Base-by-base conservation (phyloP, 2,888 invertebrate genomes). In the Lasioglossum oenotherae region DNA sequence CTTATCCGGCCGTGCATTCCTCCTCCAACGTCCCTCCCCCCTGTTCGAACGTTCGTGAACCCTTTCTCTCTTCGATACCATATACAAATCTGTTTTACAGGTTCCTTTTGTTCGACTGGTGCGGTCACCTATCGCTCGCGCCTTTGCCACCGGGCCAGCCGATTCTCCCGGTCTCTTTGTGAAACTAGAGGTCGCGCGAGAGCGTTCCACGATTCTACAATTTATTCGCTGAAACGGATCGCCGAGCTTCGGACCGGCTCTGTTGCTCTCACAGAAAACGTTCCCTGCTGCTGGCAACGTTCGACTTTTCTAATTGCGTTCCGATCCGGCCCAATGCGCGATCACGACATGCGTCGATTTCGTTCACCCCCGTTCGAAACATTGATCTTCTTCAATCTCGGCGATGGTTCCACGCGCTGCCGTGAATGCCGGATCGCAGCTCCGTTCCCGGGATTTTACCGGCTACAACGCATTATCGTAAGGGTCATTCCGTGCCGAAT, bases 81-180 rank as follows among this genome's bases (percentile, higher is more conserved):
- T 90, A 92, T 85, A 92, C 92, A 93, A 94, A 93, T 93, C 92
- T 90, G 89, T 92, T 91, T 82, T 81, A 76, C 80, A 78, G 81
- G 74, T 84, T 86, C 82, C 90, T 88, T 86, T 90, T 82, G 85
- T 87, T 84, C 72, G 75, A 67, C 23, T 60, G 38, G 19, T 75
- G 85, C 44, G 85, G 82, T 80, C 86, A 82, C 86, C 82, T 76
- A 80, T 74, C 35, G 69, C 44, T 53, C 19, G 71, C 46, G 27
- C 49, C 76, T 16, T 4, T 41, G 23, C 74, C 31, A 19, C 31
- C 31, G 23, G 64, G 64, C 14, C 3, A 1, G 8, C 46, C 31
- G n/a, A 31, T 27, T 31, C 31, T 31, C 10, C 23, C 46, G n/a
- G 14, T 27, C 67, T 60, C 78, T 78, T 80, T 71, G 53, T 72